Evolutionary conservation across 2,797 vertebrate genomes (phyloP).

Genomic region (Melanotaenia parkinsoni): DNA sequence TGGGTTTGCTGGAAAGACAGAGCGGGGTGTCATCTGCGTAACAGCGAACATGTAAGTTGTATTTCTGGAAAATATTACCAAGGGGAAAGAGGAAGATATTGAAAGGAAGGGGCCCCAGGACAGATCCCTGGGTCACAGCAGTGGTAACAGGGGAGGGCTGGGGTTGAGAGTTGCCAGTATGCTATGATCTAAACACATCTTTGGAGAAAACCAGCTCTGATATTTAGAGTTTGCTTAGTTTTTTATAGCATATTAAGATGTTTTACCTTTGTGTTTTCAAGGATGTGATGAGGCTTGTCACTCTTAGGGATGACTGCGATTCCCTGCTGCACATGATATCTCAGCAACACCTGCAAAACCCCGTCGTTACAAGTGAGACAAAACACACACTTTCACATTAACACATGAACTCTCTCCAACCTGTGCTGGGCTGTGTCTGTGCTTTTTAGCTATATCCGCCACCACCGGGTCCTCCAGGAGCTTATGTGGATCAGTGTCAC

Average conservation of each 20-base stretch:
- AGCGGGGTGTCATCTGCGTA: no score
- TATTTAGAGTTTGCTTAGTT: neutral
- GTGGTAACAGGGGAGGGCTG: no score
- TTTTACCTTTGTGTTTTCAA: slow-evolving; percentile 84
- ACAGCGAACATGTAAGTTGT: no score
- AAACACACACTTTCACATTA: neutral
- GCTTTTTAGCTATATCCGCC: slow-evolving; percentile 70
- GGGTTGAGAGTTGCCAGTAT: no score
- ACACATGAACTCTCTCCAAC: slow-evolving; percentile 47
- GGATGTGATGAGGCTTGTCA: slow-evolving; percentile 81
- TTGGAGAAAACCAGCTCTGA: no score
- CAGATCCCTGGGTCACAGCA: no score
- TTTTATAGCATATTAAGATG: no score
- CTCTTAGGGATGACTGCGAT: slow-evolving; percentile 83
- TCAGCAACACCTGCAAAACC: slow-evolving; percentile 76
- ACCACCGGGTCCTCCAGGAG: slow-evolving; percentile 78
- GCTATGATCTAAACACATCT: no score
- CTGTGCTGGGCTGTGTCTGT: slow-evolving; percentile 78
- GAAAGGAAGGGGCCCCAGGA: no score
- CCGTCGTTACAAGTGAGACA: neutral
- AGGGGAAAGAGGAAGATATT: no score
- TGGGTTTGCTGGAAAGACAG: no score
- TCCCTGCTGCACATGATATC: slow-evolving; percentile 82
- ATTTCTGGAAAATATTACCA: no score
- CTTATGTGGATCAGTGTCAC: slow-evolving; percentile 70